A percentile compares a stretch with the other conserved stretches of the same genome.
Evolutionary conservation across 2,888 invertebrate genomes (phyloP).

Genomic region (Anarsia innoxiella): DNA sequence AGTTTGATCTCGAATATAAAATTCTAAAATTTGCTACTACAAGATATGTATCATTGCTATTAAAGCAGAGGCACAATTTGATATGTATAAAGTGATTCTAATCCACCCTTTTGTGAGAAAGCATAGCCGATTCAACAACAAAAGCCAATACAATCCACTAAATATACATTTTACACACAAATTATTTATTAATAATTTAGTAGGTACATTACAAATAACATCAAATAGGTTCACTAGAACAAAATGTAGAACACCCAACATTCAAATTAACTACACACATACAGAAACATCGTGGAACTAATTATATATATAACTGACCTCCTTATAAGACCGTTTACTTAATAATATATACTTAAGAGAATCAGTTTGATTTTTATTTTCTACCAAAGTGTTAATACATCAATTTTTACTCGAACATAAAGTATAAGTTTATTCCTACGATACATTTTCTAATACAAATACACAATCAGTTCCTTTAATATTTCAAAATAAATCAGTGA

Average conservation of each 20-base stretch:
- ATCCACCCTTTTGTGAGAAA: slow-evolving; percentile 45
- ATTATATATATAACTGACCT: slow-evolving; percentile 21
- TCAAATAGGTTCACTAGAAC: slow-evolving; percentile 20
- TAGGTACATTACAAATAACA: slow-evolving; percentile 25
- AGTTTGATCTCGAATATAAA: slow-evolving; percentile 52
- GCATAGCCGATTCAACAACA: slow-evolving; percentile 55
- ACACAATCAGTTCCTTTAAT: slow-evolving; percentile 20
- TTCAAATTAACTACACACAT: slow-evolving; percentile 30
- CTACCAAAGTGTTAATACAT: slow-evolving; percentile 9
- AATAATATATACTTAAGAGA: slow-evolving; percentile 10
- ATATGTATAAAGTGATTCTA: slow-evolving; percentile 66
- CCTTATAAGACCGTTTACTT: slow-evolving; percentile 7
- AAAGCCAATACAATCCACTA: slow-evolving; percentile 44
- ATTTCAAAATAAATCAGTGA: slow-evolving; percentile 12
- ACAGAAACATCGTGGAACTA: slow-evolving; percentile 55
- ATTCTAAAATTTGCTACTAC: slow-evolving; percentile 62
- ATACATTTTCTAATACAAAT: slow-evolving; percentile 6
- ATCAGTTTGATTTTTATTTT: slow-evolving; percentile 6
- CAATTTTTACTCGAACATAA: slow-evolving; percentile 7
- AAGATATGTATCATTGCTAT: slow-evolving; percentile 68
- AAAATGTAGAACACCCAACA: slow-evolving; percentile 24
- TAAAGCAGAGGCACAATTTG: slow-evolving; percentile 73
- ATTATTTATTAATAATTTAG: slow-evolving; percentile 23
- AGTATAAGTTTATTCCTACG: slow-evolving; percentile 8
- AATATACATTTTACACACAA: slow-evolving; percentile 28